Evolutionary conservation across 1,140 invertebrate genomes (phyloP).

Genomic region (Zaprionus capensis): DNA sequence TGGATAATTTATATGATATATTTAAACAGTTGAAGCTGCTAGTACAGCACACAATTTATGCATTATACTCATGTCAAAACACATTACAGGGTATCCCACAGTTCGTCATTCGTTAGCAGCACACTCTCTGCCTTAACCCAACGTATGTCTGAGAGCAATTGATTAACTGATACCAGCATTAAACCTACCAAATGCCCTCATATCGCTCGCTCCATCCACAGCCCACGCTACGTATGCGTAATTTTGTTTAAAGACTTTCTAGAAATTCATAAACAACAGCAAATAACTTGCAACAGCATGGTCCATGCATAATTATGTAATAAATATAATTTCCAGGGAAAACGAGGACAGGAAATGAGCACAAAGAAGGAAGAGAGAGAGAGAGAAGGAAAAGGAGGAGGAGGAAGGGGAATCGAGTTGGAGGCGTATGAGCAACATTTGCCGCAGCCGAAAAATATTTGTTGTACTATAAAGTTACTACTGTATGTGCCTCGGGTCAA

Average conservation of each 20-base stretch:
- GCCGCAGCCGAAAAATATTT: slow-evolving; percentile 27
- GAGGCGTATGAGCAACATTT: slow-evolving; percentile 23
- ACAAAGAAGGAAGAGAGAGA: not conserved
- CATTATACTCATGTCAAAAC: not conserved
- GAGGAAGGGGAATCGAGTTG: not conserved
- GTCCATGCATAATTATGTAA: slow-evolving; percentile 76
- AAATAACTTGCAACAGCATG: slow-evolving; percentile 28
- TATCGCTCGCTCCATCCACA: no score
- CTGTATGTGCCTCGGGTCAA: slow-evolving; percentile 53
- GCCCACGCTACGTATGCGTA: slow-evolving; percentile 29
- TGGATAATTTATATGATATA: not conserved
- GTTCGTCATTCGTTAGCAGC: not conserved
- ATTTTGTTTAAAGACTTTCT: slow-evolving; percentile 19
- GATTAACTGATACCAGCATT: slow-evolving; percentile 18
- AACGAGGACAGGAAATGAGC: slow-evolving; percentile 27
- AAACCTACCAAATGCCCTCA: not conserved
- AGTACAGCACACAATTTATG: not conserved
- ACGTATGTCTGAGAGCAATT: slow-evolving; percentile 12
- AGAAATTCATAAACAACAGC: slow-evolving; percentile 33
- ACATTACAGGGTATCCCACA: not conserved
- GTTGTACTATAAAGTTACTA: slow-evolving; percentile 1
- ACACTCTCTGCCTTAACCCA: not conserved
- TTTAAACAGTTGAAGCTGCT: no score
- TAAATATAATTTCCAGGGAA: slow-evolving; percentile 75
- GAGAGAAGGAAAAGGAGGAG: not conserved